Base-by-base conservation (phyloP, 2,113 vertebrate species). In the Neodon shergylaensis region DNA sequence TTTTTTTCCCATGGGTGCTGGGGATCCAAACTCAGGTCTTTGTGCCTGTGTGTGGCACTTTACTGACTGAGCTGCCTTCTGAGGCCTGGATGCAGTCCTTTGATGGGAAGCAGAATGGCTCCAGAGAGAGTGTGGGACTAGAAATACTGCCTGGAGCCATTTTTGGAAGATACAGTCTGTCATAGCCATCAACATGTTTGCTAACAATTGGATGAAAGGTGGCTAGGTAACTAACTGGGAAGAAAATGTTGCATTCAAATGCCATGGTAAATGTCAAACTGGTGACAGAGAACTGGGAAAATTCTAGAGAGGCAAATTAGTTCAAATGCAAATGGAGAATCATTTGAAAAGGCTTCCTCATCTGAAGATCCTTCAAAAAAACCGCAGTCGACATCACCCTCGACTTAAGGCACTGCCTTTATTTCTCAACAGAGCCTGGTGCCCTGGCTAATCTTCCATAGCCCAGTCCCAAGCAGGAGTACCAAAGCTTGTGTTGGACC, bases 161-260 rank as follows among this genome's bases (percentile, higher is more conserved):
- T 85, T 90, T 72, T 70, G 66, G 88, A 89, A 91, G 77, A 91
- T 49, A 28, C 54, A 74, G 0, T 63, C 36, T 49, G 21, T 61
- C 44, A 54, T 0, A 22, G 73, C 61, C 52, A 11, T 94, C 33
- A 47, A 4, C 49, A 36, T 89, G 28, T 52, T 93, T 49, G 39
- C 58, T 42, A 65, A 68, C 33, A 74, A 42, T 66, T 65, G n/a
- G 54, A 76, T 81, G n/a, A 49, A 88, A 66, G 33, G n/a, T 42
- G 26, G 63, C n/a, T 73, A n/a, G 78, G 81, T 73, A 78, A 72
- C 8, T 74, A 79, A 74, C 11, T 58, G 66, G 63, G 85, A 95
- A 92, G 42, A 73, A 96, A 88, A 82, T 14, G 24, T 63, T 92
- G 82, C 73, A 54, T 68, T 77, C 49, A 95, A 90, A 92, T 89